These are phyloP conservation scores for Cydia strobilella DNA, from an alignment of 1,140 invertebrate species.

Conservation along the genomic window DNA sequence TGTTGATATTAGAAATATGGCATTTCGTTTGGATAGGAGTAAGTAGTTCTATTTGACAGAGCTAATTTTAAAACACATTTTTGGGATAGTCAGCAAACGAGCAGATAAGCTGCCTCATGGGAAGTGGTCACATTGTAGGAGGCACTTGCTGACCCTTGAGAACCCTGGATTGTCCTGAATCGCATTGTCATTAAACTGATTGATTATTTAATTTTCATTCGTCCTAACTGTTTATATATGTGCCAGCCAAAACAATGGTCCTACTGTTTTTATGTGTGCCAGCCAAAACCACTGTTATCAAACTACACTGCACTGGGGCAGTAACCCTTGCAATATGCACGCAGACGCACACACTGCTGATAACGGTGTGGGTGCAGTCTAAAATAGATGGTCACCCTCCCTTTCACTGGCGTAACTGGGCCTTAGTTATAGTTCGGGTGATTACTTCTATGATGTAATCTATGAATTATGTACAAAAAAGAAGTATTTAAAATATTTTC, in stretches of 20 bases:
- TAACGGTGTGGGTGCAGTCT: constrained; percentile 65
- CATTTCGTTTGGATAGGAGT: too few species aligned
- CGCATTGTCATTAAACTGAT: too few species aligned
- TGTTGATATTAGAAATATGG: too few species aligned
- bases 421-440: constrained; percentile 57
- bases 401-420: constrained; percentile 72
- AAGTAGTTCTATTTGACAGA: too few species aligned
- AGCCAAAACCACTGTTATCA: constrained; percentile 25
- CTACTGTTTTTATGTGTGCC: constrained; percentile 11
- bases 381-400: constrained; percentile 74
- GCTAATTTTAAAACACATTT: too few species aligned
- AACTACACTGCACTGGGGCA: constrained; percentile 43
- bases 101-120: too few species aligned
- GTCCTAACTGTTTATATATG: background rate
- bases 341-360: constrained; percentile 55
- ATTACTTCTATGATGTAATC: constrained; percentile 36
- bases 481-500: too few species aligned
- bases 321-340: constrained; percentile 69
- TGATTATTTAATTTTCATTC: too few species aligned
- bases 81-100: too few species aligned
- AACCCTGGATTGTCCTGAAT: too few species aligned
- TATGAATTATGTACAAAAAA: background rate
- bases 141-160: too few species aligned
- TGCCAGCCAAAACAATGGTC: background rate
- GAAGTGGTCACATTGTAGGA: too few species aligned